phyloP scores from a whole-genome alignment of 2,888 invertebrate genomes.

The Netelia virgata region DNA sequence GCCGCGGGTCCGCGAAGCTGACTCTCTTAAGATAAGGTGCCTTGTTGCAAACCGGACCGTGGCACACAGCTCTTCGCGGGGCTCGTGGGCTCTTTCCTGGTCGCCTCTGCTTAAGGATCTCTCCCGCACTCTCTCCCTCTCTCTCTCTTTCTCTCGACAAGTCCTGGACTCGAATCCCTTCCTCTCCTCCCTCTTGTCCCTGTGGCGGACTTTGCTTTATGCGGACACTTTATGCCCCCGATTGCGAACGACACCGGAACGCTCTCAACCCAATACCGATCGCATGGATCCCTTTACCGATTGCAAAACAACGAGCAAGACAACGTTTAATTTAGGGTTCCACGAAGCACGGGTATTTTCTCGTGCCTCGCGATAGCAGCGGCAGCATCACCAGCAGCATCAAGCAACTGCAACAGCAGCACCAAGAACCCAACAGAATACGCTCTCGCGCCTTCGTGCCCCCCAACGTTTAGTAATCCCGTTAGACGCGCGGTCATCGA shows the following conservation, averaged over 20 bases:
- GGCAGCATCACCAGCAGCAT: conserved; percentile 16
- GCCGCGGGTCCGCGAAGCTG: conserved; percentile 78
- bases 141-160: neutral
- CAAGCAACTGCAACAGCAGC: conserved; percentile 23
- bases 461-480: conserved; percentile 66
- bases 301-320: conserved; percentile 79
- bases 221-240: conserved; percentile 84
- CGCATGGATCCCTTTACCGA: conserved; percentile 74
- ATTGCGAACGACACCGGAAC: conserved; percentile 85
- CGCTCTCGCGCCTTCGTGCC: conserved; percentile 29
- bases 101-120: conserved; percentile 38
- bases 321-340: conserved; percentile 82
- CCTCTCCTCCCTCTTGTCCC: conserved; percentile 42
- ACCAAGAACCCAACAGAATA: conserved; percentile 33
- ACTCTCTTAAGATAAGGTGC: conserved; percentile 78
- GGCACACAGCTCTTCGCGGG: conserved; percentile 71
- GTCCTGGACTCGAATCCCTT: neutral
- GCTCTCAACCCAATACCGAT: conserved; percentile 82
- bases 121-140: conserved; percentile 16
- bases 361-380: conserved; percentile 46
- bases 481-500: conserved; percentile 59
- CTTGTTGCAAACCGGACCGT: conserved; percentile 71
- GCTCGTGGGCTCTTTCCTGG: conserved; percentile 48
- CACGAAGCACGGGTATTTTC: conserved; percentile 69
- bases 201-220: conserved; percentile 79